Evolutionary conservation across 2,888 invertebrate species (phyloP).

Genomic region (Neoaliturus tenellus): DNA sequence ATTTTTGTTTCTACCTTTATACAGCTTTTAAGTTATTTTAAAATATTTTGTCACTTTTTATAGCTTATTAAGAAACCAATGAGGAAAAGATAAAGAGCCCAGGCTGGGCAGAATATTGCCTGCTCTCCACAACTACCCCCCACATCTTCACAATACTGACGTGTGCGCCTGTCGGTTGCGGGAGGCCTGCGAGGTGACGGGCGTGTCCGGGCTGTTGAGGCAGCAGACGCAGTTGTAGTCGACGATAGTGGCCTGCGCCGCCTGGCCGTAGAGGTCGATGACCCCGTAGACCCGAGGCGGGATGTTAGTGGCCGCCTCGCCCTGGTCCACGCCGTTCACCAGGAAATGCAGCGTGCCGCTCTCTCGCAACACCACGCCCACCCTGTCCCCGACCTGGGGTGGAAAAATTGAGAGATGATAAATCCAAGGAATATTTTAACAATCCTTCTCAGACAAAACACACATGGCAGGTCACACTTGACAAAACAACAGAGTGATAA

Average conservation of each 20-base stretch:
- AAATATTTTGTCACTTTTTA: too few species aligned
- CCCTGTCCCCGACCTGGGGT: slow-evolving; percentile 66
- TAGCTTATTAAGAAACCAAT: too few species aligned
- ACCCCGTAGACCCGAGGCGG: slow-evolving; percentile 94
- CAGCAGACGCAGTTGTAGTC: slow-evolving; percentile 74
- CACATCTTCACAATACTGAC: slow-evolving; percentile 11
- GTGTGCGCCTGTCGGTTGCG: slow-evolving; percentile 31
- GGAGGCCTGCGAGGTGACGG: slow-evolving; percentile 53
- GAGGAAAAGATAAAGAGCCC: too few species aligned
- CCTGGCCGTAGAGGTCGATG: slow-evolving; percentile 96
- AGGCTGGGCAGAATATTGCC: too few species aligned
- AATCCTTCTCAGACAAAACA: too few species aligned
- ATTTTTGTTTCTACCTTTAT: too few species aligned
- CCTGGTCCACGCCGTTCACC: slow-evolving; percentile 95
- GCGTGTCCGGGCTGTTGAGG: slow-evolving; percentile 82
- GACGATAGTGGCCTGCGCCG: slow-evolving; percentile 93
- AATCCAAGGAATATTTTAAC: background rate
- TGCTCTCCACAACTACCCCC: background rate
- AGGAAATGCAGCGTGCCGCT: slow-evolving; percentile 93
- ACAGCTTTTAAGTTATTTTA: too few species aligned
- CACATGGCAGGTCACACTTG: too few species aligned
- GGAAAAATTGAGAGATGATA: too few species aligned
- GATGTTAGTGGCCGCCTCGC: slow-evolving; percentile 91
- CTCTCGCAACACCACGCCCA: slow-evolving; percentile 90
- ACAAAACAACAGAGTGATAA: too few species aligned